Evolutionary conservation across 1,140 invertebrate genomes (phyloP), one percentile per base, ranked within the genome.

Genomic region (Bombus sibiricus): DNA sequence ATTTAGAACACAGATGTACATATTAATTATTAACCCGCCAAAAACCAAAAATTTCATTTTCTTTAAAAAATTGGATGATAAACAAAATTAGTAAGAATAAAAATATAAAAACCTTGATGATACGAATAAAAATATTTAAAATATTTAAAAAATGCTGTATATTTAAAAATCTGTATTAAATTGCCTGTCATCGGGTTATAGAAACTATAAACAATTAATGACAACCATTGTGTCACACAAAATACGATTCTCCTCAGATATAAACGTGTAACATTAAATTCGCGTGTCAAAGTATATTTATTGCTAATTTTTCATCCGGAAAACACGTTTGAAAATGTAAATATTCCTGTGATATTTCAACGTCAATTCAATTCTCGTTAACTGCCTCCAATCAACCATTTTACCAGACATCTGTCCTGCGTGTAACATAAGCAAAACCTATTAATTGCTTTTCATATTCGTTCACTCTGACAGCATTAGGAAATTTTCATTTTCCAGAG

Each of bases 301-400:
- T 28, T 5, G 28, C 37, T 74, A 47, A 74, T 74, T 32, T 53
- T 53, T 47, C 43, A 53, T 18, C 5, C 41, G 13, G 3, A 25
- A 74, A 47, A 5, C 9, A 12, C 15, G 72, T 18, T 47, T 18
- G 43, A 74, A 74, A 47, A 74, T 28, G 41, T 18, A 34, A 74
- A 53, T 53, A 73, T 53, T 53, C 47, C 12, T n/a, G 43, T 53
- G 28, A n/a, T 74, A 39, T 53, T 34, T 75, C 73, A 37, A 53
- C 73, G 43, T 75, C 32, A 6, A 32, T 75, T 75, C 73, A 18
- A 43, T 53, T 22, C 73, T 75, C 73, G 73, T 75, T 75, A 75
- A 41, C 47, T 25, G 18, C 18, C 43, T 32, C 73, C 47, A 9
- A 75, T 75, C 73, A 53, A 75, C 47, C 32, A 32, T 75, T 53